phyloP scores from a whole-genome alignment of 1,140 invertebrate genomes.

The Caenorhabditis tropicalis region DNA sequence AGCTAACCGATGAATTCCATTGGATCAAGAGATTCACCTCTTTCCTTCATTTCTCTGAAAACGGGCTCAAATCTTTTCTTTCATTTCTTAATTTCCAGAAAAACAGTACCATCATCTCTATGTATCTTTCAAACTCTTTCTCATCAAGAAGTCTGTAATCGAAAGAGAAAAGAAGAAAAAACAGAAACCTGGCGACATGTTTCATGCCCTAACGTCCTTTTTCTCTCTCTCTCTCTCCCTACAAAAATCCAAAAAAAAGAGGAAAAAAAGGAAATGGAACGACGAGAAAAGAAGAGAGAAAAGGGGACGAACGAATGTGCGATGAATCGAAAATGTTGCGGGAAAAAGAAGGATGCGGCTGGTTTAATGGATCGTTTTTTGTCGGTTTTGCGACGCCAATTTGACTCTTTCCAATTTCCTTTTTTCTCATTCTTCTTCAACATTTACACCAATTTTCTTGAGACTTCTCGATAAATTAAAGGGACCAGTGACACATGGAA shows the following conservation, averaged over 20 bases:
- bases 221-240: background rate
- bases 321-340: constrained; percentile 30
- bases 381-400: constrained; percentile 22
- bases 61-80: too few species aligned
- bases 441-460: constrained; percentile 9
- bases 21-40: too few species aligned
- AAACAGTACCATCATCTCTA: background rate
- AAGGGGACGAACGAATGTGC: background rate
- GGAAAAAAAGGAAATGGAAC: background rate
- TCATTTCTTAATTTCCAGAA: background rate
- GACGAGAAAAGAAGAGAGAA: background rate
- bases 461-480: background rate
- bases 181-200: background rate
- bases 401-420: constrained; percentile 10
- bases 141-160: background rate
- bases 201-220: too few species aligned
- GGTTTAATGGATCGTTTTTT: constrained; percentile 36
- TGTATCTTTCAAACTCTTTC: background rate
- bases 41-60: too few species aligned
- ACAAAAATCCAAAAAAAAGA: background rate
- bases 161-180: background rate
- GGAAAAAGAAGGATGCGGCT: background rate
- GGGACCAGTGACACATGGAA: background rate
- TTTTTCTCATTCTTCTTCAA: background rate
- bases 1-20: too few species aligned